Base-by-base conservation (phyloP, 2,797 vertebrate species). In the Parambassis ranga region DNA sequence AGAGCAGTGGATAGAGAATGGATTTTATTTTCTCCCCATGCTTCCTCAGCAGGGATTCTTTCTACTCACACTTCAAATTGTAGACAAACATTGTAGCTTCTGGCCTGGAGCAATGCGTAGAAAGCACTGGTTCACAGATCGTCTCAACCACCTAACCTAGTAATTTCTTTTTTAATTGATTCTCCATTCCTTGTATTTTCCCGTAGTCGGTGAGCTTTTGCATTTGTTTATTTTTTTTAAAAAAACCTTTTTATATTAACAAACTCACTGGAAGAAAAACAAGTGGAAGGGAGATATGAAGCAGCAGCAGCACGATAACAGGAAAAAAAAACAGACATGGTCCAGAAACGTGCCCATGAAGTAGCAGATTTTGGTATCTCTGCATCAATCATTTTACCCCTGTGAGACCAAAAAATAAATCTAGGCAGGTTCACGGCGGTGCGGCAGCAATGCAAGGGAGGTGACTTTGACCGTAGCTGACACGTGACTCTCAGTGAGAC, bases 401-500 rank as follows among this genome's bases (percentile, higher is more conserved):
- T 20, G 24, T 11, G 49, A 80, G 32, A 37, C 13, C 5, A 23
- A 43, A 48, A 47, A 38, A 47, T 23, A 57, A 59, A 70, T 26
- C 27, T 63, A 52, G 30, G 15, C 36, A 18, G 35, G 26, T 53
- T 67, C 10, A 26, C 53, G 37, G 36, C 43, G 24, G 28, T 49
- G 49, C 44, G 51, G 32, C 37, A 46, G 50, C 38, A 22, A 56
- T 28, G 24, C 0, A n/a, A 9, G 47, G 28, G 52, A 42, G 50
- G 61, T 58, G 63, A 78, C 70, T 60, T 56, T 72, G 31, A 53
- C 65, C 7, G 26, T 0, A 23, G 46, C 41, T 53, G 14, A 9
- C 51, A 33, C 59, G 51, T 38, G 48, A 44, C 68, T 57, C 65
- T 20, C 39, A 22, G 36, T 18, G 39, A 63, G 60, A 64, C 5